Evolutionary conservation across 2,113 vertebrate genomes (phyloP).

Genomic region (Silurus meridionalis): DNA sequence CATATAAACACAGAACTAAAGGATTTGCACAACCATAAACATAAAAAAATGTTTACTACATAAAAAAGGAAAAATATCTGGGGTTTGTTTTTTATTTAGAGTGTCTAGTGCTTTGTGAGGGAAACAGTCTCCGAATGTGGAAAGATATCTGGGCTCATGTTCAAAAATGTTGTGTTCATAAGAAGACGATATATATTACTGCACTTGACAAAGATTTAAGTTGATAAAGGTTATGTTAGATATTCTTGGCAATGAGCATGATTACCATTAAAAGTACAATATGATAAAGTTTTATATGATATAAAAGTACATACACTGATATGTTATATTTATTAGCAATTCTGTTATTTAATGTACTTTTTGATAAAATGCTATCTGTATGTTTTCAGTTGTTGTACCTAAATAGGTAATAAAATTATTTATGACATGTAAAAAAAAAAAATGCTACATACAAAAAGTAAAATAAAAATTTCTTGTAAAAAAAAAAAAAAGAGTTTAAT

Average conservation of each 20-base stretch:
- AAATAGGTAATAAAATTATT: background rate
- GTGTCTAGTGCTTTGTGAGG: constrained; percentile 1
- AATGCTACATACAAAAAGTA: background rate
- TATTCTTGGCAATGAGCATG: background rate
- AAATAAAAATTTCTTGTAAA: background rate
- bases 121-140: background rate
- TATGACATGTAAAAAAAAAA: background rate
- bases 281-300: too few relatives aligned
- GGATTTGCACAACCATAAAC: constrained; percentile 2
- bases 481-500: background rate
- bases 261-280: background rate
- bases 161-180: background rate
- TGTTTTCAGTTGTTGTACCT: background rate
- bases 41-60: constrained; percentile 14
- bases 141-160: background rate
- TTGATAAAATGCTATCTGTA: background rate
- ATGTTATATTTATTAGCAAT: background rate
- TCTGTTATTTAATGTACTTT: background rate
- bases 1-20: background rate
- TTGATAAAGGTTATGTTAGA: background rate
- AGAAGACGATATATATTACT: background rate
- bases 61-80: background rate
- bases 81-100: background rate
- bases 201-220: background rate
- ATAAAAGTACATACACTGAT: background rate